phyloP scores from a whole-genome alignment of 2,888 invertebrate species.

The Opisthograptis luteolata region DNA sequence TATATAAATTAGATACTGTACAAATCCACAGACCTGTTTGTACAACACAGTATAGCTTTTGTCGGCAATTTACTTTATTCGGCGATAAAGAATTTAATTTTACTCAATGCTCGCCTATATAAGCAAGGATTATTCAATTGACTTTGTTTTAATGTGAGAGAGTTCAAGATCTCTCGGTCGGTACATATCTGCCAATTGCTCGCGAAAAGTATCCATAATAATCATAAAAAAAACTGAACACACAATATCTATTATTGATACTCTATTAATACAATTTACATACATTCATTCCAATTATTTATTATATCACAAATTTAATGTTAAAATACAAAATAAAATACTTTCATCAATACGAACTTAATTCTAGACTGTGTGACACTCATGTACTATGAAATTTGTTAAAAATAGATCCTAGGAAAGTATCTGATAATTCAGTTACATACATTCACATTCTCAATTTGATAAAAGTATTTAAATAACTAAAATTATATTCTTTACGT shows the following conservation, averaged over 20 bases:
- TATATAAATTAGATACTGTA: slow-evolving; percentile 80
- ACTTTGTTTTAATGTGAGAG: slow-evolving; percentile 1
- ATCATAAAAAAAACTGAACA: slow-evolving; percentile 1
- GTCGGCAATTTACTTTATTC: slow-evolving; percentile 35
- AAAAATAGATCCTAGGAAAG: background rate
- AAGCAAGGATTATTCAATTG: slow-evolving; percentile 5
- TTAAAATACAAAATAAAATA: slow-evolving; percentile 9
- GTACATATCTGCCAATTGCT: background rate
- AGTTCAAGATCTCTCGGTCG: background rate
- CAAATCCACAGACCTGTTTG: slow-evolving; percentile 64
- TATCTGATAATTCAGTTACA: background rate
- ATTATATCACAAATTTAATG: slow-evolving; percentile 20
- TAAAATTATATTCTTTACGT: slow-evolving; percentile 2
- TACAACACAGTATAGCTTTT: slow-evolving; percentile 42
- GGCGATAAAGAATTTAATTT: slow-evolving; percentile 9
- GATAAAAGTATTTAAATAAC: background rate
- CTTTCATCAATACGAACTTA: background rate
- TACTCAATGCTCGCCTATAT: background rate
- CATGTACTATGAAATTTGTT: background rate
- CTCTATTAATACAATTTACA: background rate
- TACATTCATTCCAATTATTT: slow-evolving; percentile 2
- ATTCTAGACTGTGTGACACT: background rate
- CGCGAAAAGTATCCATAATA: background rate
- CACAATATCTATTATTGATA: background rate
- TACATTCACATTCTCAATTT: slow-evolving; percentile 9